These are phyloP conservation scores for Leistus spinibarbis DNA, from an alignment of 2,888 invertebrate genomes.

Conservation along the genomic window DNA sequence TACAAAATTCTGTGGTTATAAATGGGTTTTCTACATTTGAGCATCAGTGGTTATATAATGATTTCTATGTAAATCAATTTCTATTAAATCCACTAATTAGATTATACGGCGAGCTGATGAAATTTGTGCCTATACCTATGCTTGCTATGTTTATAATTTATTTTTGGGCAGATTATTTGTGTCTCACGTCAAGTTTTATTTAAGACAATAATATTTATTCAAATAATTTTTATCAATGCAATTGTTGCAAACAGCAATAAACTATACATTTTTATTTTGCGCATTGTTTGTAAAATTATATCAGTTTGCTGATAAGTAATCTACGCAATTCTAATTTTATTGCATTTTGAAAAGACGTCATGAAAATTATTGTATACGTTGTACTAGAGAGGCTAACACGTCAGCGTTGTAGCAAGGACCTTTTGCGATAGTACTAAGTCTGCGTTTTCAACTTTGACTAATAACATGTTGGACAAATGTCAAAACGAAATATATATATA, in stretches of 20 bases:
- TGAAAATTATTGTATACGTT: neutral
- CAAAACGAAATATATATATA: neutral
- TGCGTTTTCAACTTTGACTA: neutral
- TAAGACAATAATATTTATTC: neutral
- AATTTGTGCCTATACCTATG: no score
- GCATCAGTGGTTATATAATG: no score
- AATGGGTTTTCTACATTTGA: no score
- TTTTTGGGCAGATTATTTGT: neutral
- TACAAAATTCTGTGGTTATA: no score
- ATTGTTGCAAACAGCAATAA: neutral
- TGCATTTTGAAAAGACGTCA: neutral
- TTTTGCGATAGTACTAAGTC: neutral
- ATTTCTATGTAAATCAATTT: no score
- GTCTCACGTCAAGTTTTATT: neutral
- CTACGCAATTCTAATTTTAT: neutral
- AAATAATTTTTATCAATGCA: neutral
- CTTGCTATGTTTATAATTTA: neutral
- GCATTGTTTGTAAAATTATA: neutral
- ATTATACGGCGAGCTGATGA: no score
- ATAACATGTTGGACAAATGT: neutral
- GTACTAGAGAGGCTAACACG: neutral
- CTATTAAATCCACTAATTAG: no score
- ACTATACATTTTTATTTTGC: neutral
- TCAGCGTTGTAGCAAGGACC: neutral
- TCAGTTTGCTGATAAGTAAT: neutral